These are phyloP conservation scores for Eupithecia exiguata DNA, from an alignment of 2,888 invertebrate species.

Conservation along the genomic window DNA sequence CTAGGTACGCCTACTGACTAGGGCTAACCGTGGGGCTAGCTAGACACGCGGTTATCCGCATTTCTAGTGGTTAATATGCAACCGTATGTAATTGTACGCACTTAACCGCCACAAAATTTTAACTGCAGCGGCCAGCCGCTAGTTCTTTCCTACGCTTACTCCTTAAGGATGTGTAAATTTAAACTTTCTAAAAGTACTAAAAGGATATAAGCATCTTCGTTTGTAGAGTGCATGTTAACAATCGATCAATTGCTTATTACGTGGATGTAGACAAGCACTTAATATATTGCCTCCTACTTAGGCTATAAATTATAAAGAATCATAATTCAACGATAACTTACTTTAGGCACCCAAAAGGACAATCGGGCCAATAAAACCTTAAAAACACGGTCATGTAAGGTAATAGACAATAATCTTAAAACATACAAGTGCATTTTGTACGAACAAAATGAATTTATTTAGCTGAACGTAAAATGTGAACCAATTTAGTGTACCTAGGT, in stretches of 20 bases:
- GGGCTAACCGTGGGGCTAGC: too few relatives aligned
- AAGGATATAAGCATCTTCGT: not conserved
- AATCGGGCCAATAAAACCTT: conserved; percentile 28
- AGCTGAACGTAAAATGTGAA: conserved; percentile 48
- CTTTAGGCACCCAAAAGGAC: conserved; percentile 16
- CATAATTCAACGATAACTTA: conserved; percentile 7
- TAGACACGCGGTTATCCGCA: too few relatives aligned
- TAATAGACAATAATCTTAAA: conserved; percentile 40
- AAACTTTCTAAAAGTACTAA: too few relatives aligned
- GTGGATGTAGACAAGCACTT: not conserved
- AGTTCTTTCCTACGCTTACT: too few relatives aligned
- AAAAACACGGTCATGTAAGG: conserved; percentile 41
- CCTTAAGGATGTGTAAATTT: too few relatives aligned
- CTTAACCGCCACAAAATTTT: too few relatives aligned
- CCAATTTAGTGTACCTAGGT: conserved; percentile 60
- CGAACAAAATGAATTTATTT: conserved; percentile 53
- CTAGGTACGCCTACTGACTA: too few relatives aligned
- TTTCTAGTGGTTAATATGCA: too few relatives aligned
- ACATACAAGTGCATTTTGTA: conserved; percentile 43
- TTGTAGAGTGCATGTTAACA: not conserved
- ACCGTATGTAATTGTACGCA: too few relatives aligned
- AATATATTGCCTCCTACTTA: not conserved
- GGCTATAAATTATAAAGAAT: not conserved
- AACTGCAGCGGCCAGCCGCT: too few relatives aligned
- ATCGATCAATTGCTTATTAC: not conserved